Base-by-base conservation (phyloP, 1,140 invertebrate genomes). In the Trichonephila inaurata region DNA sequence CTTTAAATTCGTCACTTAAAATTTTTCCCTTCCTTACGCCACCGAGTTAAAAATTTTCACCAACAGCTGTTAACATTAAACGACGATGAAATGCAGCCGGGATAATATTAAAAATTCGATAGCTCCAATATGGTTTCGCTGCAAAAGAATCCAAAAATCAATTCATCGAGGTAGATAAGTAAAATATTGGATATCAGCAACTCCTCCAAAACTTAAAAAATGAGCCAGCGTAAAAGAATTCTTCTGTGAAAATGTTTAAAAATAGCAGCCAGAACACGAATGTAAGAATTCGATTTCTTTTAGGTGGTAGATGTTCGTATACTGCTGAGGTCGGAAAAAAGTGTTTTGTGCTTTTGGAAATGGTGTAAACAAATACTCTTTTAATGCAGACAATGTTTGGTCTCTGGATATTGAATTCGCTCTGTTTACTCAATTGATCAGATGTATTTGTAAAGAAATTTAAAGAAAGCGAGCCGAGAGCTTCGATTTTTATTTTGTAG, bases 121-220 rank as follows among this genome's bases (percentile, higher is more conserved):
- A n/a, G 66, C n/a, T 69, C 66, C 66, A 69, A 69, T 69, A 69
- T 69, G 66, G 66, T 69, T 24, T n/a, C 21, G n/a, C 24, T 69
- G 21, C 64, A 24, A 69, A 69, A 69, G 24, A 69, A 69, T 24
- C 66, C n/a, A 69, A 69, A 69, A 69, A 69, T 69, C 66, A 69
- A 69, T 69, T 28, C n/a, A 28, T 24, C 66, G 66, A 69, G 66
- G 66, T 69, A 69, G 66, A 69, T 77, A 77, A 77, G 28, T 77
- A 33, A 77, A 77, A 77, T 77, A 77, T 77, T 28, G 72, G 18
- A 77, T 77, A 77, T 77, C 72, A 77, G 72, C 72, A 77, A 77
- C 24, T 77, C 33, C 28, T 72, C 14, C 24, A 24, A 33, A 19
- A 33, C 33, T 77, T 18, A 16, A 33, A 19, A 77, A 77, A 77